A percentile compares a stretch with the other conserved stretches of the same genome.
phyloP scores from a whole-genome alignment of 2,888 invertebrate genomes.

The Augiades crinisus region DNA sequence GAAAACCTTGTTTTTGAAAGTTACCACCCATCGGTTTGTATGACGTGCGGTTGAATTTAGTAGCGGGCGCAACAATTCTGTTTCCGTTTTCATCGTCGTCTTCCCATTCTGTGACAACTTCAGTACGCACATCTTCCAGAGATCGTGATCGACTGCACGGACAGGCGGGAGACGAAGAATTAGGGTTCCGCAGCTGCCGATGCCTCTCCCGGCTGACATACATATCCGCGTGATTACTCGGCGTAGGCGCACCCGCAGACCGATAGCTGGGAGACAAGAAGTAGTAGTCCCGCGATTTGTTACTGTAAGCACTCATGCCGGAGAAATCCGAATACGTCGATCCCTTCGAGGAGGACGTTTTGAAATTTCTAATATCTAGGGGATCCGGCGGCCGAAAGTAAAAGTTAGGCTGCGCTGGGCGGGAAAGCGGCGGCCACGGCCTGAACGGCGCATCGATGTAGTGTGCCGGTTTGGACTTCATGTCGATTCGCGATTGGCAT shows the following conservation, averaged over 20 bases:
- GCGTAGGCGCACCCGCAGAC: constrained; percentile 83
- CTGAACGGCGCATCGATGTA: constrained; percentile 77
- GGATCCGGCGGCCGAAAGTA: constrained; percentile 75
- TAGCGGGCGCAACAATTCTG: constrained; percentile 73
- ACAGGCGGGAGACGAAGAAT: constrained; percentile 68
- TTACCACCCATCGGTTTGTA: constrained; percentile 55
- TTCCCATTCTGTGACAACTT: constrained; percentile 84
- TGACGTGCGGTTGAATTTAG: constrained; percentile 70
- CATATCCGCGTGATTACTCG: constrained; percentile 56
- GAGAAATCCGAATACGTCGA: constrained; percentile 77
- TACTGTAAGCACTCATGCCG: constrained; percentile 73
- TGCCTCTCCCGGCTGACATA: constrained; percentile 61
- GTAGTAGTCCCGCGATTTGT: constrained; percentile 79
- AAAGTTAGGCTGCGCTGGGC: constrained; percentile 73
- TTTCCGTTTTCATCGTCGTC: constrained; percentile 84
- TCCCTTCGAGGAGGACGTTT: constrained; percentile 67
- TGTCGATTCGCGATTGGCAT: constrained; percentile 80
- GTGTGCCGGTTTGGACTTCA: constrained; percentile 84
- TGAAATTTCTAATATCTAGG: constrained; percentile 73
- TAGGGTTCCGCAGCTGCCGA: constrained; percentile 68
- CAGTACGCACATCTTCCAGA: constrained; percentile 86
- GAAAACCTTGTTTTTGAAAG: constrained; percentile 71
- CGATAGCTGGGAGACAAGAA: constrained; percentile 86
- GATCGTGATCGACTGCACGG: constrained; percentile 86
- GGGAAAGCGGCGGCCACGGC: constrained; percentile 85